A percentile compares a stretch with the other conserved stretches of the same genome.
Conservation (phyloP, 2,888 invertebrate genomes). For the Ryuthela nishihirai region DNA sequence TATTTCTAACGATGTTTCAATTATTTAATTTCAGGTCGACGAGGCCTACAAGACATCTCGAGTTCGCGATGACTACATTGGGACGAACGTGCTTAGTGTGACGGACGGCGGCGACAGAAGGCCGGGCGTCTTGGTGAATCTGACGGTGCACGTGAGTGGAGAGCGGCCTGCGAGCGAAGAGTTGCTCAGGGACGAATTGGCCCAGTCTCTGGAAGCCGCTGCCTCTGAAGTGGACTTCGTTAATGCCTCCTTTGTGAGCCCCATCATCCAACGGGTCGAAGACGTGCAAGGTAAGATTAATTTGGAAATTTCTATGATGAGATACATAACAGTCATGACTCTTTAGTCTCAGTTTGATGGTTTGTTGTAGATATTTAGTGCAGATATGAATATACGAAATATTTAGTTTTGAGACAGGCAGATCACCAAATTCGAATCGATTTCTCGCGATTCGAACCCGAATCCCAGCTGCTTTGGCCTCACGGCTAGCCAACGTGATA, state of each 20-base stretch:
- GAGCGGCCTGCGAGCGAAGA: conserved; percentile 26
- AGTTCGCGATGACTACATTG: conserved; percentile 39
- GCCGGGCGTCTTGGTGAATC: conserved; percentile 63
- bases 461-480: too few species aligned
- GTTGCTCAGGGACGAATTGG: conserved; percentile 70
- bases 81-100: conserved; percentile 39
- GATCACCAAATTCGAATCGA: too few species aligned
- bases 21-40: conserved; percentile 12
- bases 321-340: too few species aligned
- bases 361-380: too few species aligned
- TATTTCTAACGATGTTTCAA: neutral
- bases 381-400: too few species aligned
- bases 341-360: too few species aligned
- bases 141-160: conserved; percentile 61
- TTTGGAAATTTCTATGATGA: too few species aligned
- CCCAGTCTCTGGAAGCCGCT: conserved; percentile 70
- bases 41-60: conserved; percentile 32
- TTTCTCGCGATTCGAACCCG: too few species aligned
- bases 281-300: conserved; percentile 49
- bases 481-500: too few species aligned
- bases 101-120: conserved; percentile 5
- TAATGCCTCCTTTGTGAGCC: conserved; percentile 37
- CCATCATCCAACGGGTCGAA: conserved; percentile 44
- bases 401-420: too few species aligned
- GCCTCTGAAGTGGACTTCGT: conserved; percentile 79